phyloP scores from a whole-genome alignment of 2,797 vertebrate genomes.

The Hoplostethus atlanticus region DNA sequence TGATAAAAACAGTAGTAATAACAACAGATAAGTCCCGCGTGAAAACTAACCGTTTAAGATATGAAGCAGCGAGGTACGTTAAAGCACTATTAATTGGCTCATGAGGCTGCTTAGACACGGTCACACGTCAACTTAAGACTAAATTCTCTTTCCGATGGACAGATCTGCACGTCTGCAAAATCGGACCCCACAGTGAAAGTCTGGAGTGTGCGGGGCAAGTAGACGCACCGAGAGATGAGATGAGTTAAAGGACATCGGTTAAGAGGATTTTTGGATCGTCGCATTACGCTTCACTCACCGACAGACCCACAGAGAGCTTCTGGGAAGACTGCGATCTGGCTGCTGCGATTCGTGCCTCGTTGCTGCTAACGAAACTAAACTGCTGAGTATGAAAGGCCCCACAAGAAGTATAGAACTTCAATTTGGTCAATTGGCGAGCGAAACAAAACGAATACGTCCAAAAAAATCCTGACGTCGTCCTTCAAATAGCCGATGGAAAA shows the following conservation, averaged over 20 bases:
- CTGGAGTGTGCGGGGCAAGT: not conserved
- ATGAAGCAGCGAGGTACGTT: slow-evolving; percentile 1
- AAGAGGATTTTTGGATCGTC: not conserved
- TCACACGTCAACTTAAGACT: not conserved
- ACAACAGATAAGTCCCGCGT: slow-evolving; percentile 5
- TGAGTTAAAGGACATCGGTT: not conserved
- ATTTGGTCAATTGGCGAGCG: not conserved
- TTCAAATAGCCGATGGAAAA: slow-evolving; percentile 5
- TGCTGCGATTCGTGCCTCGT: too few relatives aligned
- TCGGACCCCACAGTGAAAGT: not conserved
- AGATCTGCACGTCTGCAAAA: not conserved
- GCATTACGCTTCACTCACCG: not conserved
- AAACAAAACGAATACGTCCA: not conserved
- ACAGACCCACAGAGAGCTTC: not conserved
- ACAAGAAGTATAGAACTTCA: too few relatives aligned
- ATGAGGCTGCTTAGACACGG: not conserved
- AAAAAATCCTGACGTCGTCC: not conserved
- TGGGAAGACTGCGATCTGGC: not conserved
- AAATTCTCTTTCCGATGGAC: not conserved
- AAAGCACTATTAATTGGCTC: slow-evolving; percentile 1
- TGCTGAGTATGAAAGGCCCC: not conserved
- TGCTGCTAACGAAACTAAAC: too few relatives aligned
- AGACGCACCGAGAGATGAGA: not conserved
- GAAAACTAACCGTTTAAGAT: slow-evolving; percentile 1
- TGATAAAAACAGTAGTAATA: slow-evolving; percentile 11